Conservation (phyloP, 2,797 vertebrate genomes). For the Oreochromis grahami region DNA sequence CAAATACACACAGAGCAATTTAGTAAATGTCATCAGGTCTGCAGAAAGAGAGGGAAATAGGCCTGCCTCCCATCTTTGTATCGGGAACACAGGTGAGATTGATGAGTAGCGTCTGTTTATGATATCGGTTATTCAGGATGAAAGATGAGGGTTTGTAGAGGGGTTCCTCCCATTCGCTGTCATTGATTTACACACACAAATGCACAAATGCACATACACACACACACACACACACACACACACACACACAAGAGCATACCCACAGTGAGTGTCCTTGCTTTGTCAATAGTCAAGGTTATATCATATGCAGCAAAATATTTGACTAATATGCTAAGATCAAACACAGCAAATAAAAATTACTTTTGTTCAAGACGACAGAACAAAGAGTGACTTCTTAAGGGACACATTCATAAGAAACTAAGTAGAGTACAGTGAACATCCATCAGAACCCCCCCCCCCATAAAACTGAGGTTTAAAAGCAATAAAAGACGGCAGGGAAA, state of each 20-base stretch:
- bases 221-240: constrained; percentile 22
- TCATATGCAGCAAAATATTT: constrained; percentile 60
- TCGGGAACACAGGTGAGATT: constrained; percentile 74
- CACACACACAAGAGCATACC: constrained; percentile 19
- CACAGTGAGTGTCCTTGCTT: constrained; percentile 68
- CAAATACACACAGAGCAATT: constrained; percentile 47
- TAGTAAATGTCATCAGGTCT: constrained; percentile 73
- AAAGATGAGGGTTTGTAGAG: constrained; percentile 77
- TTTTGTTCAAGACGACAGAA: constrained; percentile 15
- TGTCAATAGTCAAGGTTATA: constrained; percentile 75
- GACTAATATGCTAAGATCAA: constrained; percentile 43
- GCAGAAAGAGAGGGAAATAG: constrained; percentile 73
- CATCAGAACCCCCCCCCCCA: constrained; percentile 2
- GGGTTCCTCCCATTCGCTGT: constrained; percentile 77
- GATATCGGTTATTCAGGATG: constrained; percentile 79
- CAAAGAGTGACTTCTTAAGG: constrained; percentile 25
- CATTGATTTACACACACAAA: constrained; percentile 74
- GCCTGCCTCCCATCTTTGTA: constrained; percentile 64
- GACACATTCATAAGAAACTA: constrained; percentile 21
- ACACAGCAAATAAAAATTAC: constrained; percentile 25
- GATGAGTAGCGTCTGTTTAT: constrained; percentile 76
- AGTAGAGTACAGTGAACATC: constrained; percentile 29
- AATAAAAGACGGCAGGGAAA: constrained; percentile 45
- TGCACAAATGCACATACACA: constrained; percentile 32
- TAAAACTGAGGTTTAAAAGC: constrained; percentile 56